phyloP scores from a whole-genome alignment of 2,888 invertebrate species.

The Platycheirus albimanus region DNA sequence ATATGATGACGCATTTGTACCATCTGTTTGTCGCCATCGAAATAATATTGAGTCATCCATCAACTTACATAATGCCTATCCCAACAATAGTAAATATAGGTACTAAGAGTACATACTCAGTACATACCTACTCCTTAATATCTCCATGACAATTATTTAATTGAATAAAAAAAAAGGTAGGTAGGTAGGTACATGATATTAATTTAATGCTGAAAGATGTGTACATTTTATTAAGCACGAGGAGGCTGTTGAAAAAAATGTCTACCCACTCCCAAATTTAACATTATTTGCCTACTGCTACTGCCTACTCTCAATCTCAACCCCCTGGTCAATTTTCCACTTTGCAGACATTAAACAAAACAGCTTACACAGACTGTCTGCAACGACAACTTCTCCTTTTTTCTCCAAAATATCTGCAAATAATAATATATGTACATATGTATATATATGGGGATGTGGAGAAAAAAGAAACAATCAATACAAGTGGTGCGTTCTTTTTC shows the following conservation, averaged over 20 bases:
- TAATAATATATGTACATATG: not conserved
- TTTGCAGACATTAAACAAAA: constrained; percentile 12
- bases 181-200: too few relatives aligned
- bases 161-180: too few relatives aligned
- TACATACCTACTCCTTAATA: too few relatives aligned
- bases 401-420: constrained; percentile 46
- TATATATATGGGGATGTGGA: too few relatives aligned
- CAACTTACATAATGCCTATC: not conserved
- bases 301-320: too few relatives aligned
- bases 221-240: not conserved
- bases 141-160: too few relatives aligned
- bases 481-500: too few relatives aligned
- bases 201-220: too few relatives aligned
- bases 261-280: constrained; percentile 36
- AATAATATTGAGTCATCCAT: constrained; percentile 5
- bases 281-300: constrained; percentile 2
- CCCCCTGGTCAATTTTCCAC: not conserved
- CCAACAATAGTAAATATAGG: not conserved
- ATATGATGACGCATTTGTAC: too few relatives aligned
- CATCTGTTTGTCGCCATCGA: not conserved
- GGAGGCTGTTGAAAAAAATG: not conserved
- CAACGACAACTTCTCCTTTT: constrained; percentile 7
- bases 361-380: not conserved
- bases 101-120: too few relatives aligned
- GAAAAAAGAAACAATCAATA: too few relatives aligned